These are phyloP conservation scores for Drosophila infuscata DNA, from an alignment of 2,888 invertebrate species.

Conservation along the genomic window DNA sequence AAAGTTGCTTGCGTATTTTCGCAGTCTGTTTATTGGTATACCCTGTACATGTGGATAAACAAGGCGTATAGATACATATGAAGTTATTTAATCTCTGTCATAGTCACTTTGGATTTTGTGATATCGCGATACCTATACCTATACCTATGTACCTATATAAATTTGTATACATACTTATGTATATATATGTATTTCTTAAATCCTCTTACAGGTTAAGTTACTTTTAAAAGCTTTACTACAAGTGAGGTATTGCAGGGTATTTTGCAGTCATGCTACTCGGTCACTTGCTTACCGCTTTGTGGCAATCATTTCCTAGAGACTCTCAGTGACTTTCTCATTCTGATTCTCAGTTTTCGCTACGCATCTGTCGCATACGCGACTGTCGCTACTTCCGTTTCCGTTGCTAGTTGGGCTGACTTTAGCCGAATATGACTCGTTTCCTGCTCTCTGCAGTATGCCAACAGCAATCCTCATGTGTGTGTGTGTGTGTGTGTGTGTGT, in stretches of 20 bases:
- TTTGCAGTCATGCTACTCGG: not conserved
- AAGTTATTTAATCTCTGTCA: too few species aligned
- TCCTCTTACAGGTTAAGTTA: not conserved
- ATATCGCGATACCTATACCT: too few species aligned
- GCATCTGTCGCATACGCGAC: constrained; percentile 49
- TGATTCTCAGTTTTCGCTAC: constrained; percentile 7
- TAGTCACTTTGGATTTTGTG: too few species aligned
- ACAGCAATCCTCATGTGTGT: constrained; percentile 46
- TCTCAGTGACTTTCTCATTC: constrained; percentile 36
- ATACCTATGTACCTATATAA: too few species aligned
- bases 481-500: constrained; percentile 22
- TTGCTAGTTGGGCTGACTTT: constrained; percentile 72
- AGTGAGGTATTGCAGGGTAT: constrained; percentile 5
- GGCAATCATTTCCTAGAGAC: constrained; percentile 62
- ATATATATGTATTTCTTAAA: not conserved
- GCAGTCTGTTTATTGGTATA: constrained; percentile 13
- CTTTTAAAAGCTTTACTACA: not conserved
- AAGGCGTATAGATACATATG: too few species aligned
- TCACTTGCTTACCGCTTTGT: constrained; percentile 20
- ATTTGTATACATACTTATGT: not conserved
- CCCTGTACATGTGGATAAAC: not conserved
- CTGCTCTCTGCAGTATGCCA: constrained; percentile 61
- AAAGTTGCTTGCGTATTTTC: constrained; percentile 28
- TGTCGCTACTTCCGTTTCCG: constrained; percentile 72
- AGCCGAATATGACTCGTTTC: constrained; percentile 15